These are phyloP conservation scores for Micromussa lordhowensis DNA, from an alignment of 92 coral and sea anemone species.

Conservation along the genomic window DNA sequence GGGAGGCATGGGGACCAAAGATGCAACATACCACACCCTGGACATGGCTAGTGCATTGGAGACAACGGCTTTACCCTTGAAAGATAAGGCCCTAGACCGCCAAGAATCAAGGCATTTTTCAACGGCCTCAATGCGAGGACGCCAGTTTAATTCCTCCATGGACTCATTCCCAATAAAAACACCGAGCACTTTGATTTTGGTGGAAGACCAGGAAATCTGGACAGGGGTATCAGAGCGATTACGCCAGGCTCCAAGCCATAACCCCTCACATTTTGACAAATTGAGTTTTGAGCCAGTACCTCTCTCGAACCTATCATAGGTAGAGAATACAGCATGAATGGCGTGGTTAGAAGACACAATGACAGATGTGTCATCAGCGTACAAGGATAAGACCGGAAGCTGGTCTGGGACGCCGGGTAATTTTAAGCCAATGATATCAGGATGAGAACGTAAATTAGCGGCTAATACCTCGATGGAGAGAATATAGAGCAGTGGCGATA, in stretches of 20 bases:
- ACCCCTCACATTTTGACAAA: slow-evolving; percentile 47
- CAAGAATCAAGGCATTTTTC: slow-evolving; percentile 21
- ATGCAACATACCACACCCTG: slow-evolving; percentile 47
- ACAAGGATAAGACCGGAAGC: slow-evolving; percentile 24
- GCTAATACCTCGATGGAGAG: slow-evolving; percentile 54
- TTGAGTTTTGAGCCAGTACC: slow-evolving; percentile 67
- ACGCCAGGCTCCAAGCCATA: slow-evolving; percentile 61
- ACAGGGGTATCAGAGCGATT: slow-evolving; percentile 36
- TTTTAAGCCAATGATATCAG: slow-evolving; percentile 26
- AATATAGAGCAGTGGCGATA: slow-evolving; percentile 54
- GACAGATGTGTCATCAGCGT: slow-evolving; percentile 68
- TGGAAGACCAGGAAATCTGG: slow-evolving; percentile 41
- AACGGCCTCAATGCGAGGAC: slow-evolving; percentile 25
- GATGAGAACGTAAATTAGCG: slow-evolving; percentile 37
- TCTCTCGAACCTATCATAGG: slow-evolving; percentile 44
- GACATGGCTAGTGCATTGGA: slow-evolving; percentile 39
- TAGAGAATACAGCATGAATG: slow-evolving; percentile 22
- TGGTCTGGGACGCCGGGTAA: slow-evolving; percentile 11
- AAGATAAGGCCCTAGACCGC: slow-evolving; percentile 18
- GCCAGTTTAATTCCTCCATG: slow-evolving; percentile 40
- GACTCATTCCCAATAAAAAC: slow-evolving; percentile 28
- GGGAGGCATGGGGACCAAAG: slow-evolving; percentile 24
- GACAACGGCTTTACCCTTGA: slow-evolving; percentile 33
- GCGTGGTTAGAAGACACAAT: slow-evolving; percentile 42
- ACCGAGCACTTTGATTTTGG: slow-evolving; percentile 32